Conservation (phyloP, 1,140 invertebrate species). For the Sycophila sp. region DNA sequence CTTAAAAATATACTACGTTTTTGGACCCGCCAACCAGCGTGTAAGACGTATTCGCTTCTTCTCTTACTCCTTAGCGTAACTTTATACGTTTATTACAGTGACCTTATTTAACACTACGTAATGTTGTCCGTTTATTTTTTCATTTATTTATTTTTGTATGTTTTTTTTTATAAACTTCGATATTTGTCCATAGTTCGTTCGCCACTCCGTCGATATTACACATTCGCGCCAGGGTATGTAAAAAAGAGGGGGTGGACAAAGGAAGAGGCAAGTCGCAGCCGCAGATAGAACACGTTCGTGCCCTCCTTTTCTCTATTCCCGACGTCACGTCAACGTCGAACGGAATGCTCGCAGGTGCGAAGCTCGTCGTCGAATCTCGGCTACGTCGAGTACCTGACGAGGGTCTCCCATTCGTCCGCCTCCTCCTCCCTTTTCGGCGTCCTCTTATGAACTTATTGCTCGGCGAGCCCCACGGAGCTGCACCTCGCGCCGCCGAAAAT, state of each 20-base stretch:
- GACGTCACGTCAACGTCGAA: not conserved
- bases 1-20: slow-evolving; percentile 63
- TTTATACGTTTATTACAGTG: too few species aligned
- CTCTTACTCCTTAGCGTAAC: slow-evolving; percentile 18
- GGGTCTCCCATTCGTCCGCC: not conserved
- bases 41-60: slow-evolving; percentile 50
- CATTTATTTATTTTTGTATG: not conserved
- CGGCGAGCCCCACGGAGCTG: too few species aligned
- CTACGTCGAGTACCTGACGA: slow-evolving; percentile 18
- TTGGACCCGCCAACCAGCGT: slow-evolving; percentile 68
- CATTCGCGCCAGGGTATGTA: not conserved
- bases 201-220: not conserved
- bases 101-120: slow-evolving; percentile 35
- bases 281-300: slow-evolving; percentile 17
- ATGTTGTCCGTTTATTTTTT: too few species aligned
- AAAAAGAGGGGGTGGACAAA: not conserved
- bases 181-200: not conserved
- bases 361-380: slow-evolving; percentile 5
- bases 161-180: not conserved
- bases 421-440: not conserved
- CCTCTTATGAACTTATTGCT: not conserved
- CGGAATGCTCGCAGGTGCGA: not conserved
- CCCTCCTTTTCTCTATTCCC: not conserved
- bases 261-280: not conserved
- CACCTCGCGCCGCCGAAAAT: too few species aligned